phyloP scores from a whole-genome alignment of 2,888 invertebrate genomes.

The Steinernema scapterisci region DNA sequence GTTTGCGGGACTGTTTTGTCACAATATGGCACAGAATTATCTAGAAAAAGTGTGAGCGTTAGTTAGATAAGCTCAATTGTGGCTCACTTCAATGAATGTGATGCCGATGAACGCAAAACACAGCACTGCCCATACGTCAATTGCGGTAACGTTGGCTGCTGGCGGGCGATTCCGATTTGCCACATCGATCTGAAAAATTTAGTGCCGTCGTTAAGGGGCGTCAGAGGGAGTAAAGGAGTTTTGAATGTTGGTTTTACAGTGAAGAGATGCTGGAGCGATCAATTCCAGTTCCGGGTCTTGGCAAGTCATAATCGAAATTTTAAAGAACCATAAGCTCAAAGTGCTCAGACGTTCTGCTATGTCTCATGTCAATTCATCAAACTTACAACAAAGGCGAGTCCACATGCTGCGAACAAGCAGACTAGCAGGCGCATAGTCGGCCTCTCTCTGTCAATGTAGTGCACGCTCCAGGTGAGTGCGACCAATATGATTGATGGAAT shows the following conservation, averaged over 20 bases:
- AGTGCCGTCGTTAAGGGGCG: background rate
- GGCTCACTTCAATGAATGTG: background rate
- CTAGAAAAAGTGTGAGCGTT: background rate
- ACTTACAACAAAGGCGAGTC: conserved; percentile 7
- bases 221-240: too few species aligned
- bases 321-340: too few species aligned
- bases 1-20: conserved; percentile 17
- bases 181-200: conserved; percentile 22
- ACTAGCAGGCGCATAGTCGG: conserved; percentile 19
- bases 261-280: too few species aligned
- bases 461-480: conserved; percentile 10
- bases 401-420: conserved; percentile 19
- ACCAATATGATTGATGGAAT: conserved; percentile 18
- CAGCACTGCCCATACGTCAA: conserved; percentile 17
- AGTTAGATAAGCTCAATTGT: background rate
- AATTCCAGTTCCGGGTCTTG: too few species aligned
- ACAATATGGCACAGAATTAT: conserved; percentile 10
- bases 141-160: background rate
- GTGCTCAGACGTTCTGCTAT: too few species aligned
- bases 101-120: conserved; percentile 7
- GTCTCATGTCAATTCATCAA: too few species aligned
- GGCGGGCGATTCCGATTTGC: conserved; percentile 14
- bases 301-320: too few species aligned
- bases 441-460: conserved; percentile 22
- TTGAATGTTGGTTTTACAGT: too few species aligned